These are phyloP conservation scores for Bombycilla garrulus DNA, from an alignment of 2,113 vertebrate genomes.

Conservation along the genomic window DNA sequence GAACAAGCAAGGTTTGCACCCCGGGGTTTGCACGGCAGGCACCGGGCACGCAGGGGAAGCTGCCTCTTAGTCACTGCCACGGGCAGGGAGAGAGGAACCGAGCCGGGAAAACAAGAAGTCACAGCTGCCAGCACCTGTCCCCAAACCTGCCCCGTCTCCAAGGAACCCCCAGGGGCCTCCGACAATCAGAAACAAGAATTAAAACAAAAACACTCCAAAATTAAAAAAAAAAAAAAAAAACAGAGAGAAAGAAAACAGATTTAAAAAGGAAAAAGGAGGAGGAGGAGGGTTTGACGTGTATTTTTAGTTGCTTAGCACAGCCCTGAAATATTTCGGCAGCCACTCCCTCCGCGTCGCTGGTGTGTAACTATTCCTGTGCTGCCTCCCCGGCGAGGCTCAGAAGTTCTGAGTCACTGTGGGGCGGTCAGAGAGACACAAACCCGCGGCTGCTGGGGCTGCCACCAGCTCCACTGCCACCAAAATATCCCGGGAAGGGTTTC, in stretches of 20 bases:
- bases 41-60: not conserved
- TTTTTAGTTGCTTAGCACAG: slow-evolving; percentile 76
- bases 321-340: slow-evolving; percentile 70
- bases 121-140: not conserved
- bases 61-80: not conserved
- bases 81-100: not conserved
- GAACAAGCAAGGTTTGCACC: not conserved
- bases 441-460: not conserved
- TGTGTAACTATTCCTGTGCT: slow-evolving; percentile 62
- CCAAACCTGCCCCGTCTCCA: not conserved
- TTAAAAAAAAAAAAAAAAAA: not conserved
- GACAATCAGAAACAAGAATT: not conserved
- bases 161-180: not conserved
- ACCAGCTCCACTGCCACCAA: accelerated
- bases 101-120: slow-evolving; percentile 20
- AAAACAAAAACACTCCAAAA: accelerated
- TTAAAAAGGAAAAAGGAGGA: slow-evolving; percentile 7
- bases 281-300: slow-evolving; percentile 44
- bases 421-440: not conserved
- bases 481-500: not conserved
- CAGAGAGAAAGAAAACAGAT: not conserved
- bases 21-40: accelerated
- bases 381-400: slow-evolving; percentile 11
- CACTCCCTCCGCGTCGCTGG: slow-evolving; percentile 65
- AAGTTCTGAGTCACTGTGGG: slow-evolving; percentile 63